Evolutionary conservation across 2,797 vertebrate genomes (phyloP).

Genomic region (Enteromius radiatus): DNA sequence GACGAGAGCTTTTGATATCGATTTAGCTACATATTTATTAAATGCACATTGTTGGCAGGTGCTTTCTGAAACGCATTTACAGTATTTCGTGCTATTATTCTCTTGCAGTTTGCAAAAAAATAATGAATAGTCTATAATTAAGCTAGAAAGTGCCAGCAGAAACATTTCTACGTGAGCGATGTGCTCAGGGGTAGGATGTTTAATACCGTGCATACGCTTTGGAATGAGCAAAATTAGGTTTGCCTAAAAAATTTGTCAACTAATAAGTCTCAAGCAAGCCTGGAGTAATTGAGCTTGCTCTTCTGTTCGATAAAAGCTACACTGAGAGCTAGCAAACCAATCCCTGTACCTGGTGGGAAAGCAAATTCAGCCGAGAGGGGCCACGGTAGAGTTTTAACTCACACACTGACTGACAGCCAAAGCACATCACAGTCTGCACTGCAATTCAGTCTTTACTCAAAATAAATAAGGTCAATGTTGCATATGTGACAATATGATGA

Average conservation of each 20-base stretch:
- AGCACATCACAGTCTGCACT: background rate
- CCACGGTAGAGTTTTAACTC: background rate
- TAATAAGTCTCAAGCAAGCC: background rate
- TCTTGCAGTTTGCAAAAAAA: background rate
- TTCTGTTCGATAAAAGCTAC: background rate
- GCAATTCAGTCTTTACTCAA: background rate
- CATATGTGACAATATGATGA: no score
- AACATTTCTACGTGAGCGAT: background rate
- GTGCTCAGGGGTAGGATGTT: background rate
- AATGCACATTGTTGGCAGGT: slow-evolving; percentile 4
- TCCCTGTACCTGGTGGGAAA: background rate
- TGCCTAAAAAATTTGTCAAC: background rate
- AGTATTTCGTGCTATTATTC: background rate
- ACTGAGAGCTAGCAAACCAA: background rate
- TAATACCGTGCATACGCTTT: background rate
- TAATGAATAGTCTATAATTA: background rate
- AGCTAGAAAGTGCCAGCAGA: background rate
- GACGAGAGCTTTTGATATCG: background rate
- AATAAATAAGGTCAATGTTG: background rate
- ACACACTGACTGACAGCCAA: background rate
- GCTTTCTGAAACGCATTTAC: slow-evolving; percentile 8
- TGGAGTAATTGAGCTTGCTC: background rate
- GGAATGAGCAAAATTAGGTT: background rate
- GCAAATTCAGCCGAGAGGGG: background rate
- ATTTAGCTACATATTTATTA: slow-evolving; percentile 1